Percentiles rank a stretch among this genome's conserved stretches.
Evolutionary conservation across 2,113 vertebrate species (phyloP).

Genomic region (Xenus cinereus): DNA sequence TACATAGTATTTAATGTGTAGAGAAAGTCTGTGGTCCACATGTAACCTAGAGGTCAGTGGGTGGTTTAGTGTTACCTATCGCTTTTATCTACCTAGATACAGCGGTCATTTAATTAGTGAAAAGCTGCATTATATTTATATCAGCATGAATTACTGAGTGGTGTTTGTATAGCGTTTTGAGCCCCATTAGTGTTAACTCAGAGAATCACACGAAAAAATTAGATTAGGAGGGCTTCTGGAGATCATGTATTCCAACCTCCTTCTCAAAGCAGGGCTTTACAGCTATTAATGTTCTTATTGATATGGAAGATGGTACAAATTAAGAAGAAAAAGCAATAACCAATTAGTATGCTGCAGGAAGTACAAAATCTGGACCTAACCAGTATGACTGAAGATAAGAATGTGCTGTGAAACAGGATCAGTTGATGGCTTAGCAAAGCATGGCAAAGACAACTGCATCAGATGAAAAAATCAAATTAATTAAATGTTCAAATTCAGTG

Average conservation of each 20-base stretch:
- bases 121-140: background rate
- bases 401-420: background rate
- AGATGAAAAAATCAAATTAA: conserved; percentile 15
- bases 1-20: background rate
- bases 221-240: background rate
- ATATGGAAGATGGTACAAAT: background rate
- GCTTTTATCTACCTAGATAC: background rate
- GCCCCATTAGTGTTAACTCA: background rate
- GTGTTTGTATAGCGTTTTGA: background rate
- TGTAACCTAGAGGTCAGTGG: background rate
- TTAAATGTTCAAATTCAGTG: conserved; percentile 19
- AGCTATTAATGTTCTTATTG: background rate
- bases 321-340: background rate
- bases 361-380: background rate
- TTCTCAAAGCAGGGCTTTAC: background rate
- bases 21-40: background rate
- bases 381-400: background rate
- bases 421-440: background rate
- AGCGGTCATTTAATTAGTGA: background rate
- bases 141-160: background rate
- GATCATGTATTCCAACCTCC: background rate
- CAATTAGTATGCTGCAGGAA: background rate
- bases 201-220: background rate
- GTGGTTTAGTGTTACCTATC: background rate
- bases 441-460: background rate